Conservation (phyloP, 2,113 vertebrate genomes). For the Neoarius graeffei region DNA sequence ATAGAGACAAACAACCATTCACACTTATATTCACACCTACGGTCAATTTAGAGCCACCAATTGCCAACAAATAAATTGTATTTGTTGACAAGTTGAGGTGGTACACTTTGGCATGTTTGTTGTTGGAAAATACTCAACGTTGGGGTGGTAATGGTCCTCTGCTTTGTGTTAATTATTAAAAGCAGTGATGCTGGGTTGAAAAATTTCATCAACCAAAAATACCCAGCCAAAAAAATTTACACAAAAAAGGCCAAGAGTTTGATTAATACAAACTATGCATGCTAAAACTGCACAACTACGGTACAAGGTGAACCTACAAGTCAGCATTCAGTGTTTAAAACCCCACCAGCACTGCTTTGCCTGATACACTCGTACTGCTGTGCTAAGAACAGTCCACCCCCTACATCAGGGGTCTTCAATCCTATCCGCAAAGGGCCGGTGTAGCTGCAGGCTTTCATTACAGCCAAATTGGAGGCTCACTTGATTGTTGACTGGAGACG, state of each 20-base stretch:
- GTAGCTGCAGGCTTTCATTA: too few relatives aligned
- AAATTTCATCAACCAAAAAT: neutral
- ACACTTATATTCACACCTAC: too few relatives aligned
- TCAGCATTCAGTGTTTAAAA: neutral
- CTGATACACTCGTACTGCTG: neutral
- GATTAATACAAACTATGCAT: neutral
- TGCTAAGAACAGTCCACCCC: neutral
- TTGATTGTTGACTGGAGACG: too few relatives aligned
- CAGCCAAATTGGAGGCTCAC: too few relatives aligned
- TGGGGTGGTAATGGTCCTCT: neutral
- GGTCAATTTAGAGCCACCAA: too few relatives aligned
- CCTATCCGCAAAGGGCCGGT: too few relatives aligned
- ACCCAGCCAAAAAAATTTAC: neutral
- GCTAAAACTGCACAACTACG: neutral
- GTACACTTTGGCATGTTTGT: neutral
- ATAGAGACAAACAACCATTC: too few relatives aligned
- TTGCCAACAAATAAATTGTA: neutral
- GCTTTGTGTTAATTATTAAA: slow-evolving; percentile 1
- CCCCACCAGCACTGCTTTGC: neutral
- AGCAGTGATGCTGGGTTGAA: neutral
- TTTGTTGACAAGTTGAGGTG: neutral
- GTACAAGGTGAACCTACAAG: neutral
- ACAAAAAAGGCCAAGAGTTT: neutral
- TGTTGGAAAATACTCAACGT: neutral
- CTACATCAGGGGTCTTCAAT: too few relatives aligned